phyloP scores from a whole-genome alignment of 2,888 invertebrate species.

The Cepaea hortensis region DNA sequence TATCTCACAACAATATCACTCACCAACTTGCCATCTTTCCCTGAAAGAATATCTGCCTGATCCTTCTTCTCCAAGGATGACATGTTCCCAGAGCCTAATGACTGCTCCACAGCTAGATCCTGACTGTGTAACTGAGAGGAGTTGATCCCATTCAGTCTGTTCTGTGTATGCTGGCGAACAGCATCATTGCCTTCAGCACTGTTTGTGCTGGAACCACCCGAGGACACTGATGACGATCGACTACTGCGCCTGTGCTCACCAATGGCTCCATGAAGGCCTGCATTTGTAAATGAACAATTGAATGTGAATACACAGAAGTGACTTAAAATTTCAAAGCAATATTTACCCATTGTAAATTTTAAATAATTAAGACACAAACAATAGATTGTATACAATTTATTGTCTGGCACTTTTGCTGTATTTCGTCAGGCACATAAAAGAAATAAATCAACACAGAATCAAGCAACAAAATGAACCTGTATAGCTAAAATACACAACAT shows the following conservation, averaged over 20 bases:
- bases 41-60: background rate
- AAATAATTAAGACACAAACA: too few relatives aligned
- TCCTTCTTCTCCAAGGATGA: constrained; percentile 11
- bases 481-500: too few relatives aligned
- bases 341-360: background rate
- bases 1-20: background rate
- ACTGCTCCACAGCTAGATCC: background rate
- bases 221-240: constrained; percentile 43
- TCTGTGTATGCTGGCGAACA: constrained; percentile 15
- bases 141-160: constrained; percentile 6
- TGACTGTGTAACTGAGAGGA: constrained; percentile 9
- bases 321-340: background rate
- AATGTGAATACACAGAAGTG: background rate
- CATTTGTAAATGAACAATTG: background rate
- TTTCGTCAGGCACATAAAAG: too few relatives aligned
- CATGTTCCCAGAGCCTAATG: background rate
- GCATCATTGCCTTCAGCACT: constrained; percentile 11
- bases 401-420: too few relatives aligned
- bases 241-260: constrained; percentile 45
- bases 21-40: constrained; percentile 23
- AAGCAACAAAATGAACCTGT: too few relatives aligned
- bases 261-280: constrained; percentile 42
- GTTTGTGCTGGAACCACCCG: constrained; percentile 39
- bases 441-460: too few relatives aligned
- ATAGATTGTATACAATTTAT: too few relatives aligned